Conservation (phyloP, 2,113 vertebrate genomes). For the Neopipo cinnamomea region DNA sequence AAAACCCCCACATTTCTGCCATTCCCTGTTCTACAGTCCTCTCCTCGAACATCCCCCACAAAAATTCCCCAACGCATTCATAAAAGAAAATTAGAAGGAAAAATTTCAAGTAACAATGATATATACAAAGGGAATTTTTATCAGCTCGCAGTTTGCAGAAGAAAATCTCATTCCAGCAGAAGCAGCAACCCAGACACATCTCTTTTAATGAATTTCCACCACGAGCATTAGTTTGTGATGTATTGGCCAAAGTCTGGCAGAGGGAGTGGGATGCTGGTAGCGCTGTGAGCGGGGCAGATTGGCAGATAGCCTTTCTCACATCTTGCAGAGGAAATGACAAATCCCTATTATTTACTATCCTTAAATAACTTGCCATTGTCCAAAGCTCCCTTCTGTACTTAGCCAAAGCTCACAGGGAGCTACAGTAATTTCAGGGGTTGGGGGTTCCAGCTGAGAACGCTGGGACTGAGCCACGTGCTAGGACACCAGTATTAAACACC, state of each 20-base stretch:
- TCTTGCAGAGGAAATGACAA: background rate
- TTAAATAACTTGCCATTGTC: background rate
- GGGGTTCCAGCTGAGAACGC: accelerated
- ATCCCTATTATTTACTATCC: background rate
- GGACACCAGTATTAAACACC: background rate
- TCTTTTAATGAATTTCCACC: conserved; percentile 13
- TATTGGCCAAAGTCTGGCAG: background rate
- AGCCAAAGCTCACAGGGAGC: background rate
- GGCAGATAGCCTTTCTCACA: background rate
- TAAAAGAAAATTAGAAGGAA: background rate
- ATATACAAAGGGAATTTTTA: conserved; percentile 39
- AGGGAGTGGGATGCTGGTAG: background rate
- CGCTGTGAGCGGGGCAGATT: accelerated
- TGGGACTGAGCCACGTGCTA: background rate
- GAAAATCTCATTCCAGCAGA: conserved; percentile 13
- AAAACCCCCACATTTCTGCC: background rate
- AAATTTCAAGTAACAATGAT: background rate
- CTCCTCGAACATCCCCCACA: background rate
- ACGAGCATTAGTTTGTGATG: background rate
- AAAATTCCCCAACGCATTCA: background rate
- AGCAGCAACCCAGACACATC: background rate
- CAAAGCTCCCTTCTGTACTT: background rate
- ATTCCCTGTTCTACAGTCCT: background rate
- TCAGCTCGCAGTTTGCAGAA: conserved; percentile 16
- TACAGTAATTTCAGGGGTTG: background rate